A percentile compares a stretch with the other conserved stretches of the same genome.
Conservation (phyloP, 2,113 vertebrate genomes). For the Manacus vitellinus region DNA sequence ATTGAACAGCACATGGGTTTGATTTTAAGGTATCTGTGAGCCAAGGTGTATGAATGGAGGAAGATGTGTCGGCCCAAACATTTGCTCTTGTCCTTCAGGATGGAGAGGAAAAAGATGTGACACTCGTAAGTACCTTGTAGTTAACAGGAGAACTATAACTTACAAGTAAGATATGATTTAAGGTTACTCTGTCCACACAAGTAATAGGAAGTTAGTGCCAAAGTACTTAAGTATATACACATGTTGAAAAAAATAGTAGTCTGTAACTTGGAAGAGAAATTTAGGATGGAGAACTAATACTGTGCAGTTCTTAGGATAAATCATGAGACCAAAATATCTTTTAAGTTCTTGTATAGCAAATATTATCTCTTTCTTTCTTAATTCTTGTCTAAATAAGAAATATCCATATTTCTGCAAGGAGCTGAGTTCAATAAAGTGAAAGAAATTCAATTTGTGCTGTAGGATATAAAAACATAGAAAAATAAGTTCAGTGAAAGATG, state of each 20-base stretch:
- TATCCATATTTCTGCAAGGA: neutral
- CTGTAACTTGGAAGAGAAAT: neutral
- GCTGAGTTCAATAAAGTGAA: neutral
- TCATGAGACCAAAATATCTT: neutral
- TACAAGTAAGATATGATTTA: neutral
- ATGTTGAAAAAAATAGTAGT: neutral
- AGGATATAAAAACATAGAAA: neutral
- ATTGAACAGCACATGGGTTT: neutral
- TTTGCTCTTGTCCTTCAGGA: slow-evolving; percentile 90
- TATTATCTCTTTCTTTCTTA: neutral
- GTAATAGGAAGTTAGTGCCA: neutral
- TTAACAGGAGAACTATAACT: neutral
- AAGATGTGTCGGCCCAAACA: slow-evolving; percentile 85
- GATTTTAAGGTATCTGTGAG: slow-evolving; percentile 86
- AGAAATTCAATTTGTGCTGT: neutral
- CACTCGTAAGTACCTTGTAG: slow-evolving; percentile 77
- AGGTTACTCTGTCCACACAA: neutral
- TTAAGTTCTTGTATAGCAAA: neutral
- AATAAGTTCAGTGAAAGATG: neutral
- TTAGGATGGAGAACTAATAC: neutral
- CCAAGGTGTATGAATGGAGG: slow-evolving; percentile 89
- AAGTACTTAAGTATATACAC: neutral
- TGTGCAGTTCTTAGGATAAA: neutral
- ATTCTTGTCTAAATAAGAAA: neutral
- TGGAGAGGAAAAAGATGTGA: slow-evolving; percentile 86